Percentiles rank a stretch among this genome's conserved stretches.
These are phyloP conservation scores for Triplophysa dalaica DNA, from an alignment of 2,113 vertebrate species.

Conservation along the genomic window DNA sequence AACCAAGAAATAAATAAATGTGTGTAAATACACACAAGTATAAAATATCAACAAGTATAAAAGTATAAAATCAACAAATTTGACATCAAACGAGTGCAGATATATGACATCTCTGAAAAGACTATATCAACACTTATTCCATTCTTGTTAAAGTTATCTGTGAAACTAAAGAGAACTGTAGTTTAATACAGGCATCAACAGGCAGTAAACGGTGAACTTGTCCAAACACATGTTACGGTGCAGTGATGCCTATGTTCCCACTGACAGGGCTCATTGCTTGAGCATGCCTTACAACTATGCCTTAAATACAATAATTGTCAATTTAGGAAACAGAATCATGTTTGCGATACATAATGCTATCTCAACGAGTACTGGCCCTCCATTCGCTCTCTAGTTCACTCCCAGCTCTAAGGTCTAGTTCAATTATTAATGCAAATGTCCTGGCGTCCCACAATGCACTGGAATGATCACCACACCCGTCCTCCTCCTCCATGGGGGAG, in stretches of 20 bases:
- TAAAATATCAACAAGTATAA: too few species aligned
- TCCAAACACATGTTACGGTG: constrained; percentile 50
- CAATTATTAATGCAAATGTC: constrained; percentile 1
- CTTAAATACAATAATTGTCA: too few species aligned
- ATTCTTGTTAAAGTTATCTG: constrained; percentile 29
- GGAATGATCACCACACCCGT: constrained; percentile 47
- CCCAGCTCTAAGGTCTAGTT: constrained; percentile 15
- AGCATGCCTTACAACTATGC: too few species aligned
- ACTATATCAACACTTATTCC: neutral
- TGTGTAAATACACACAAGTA: too few species aligned
- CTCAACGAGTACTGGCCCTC: too few species aligned
- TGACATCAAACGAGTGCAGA: constrained; percentile 6
- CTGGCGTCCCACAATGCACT: constrained; percentile 27
- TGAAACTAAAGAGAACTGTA: constrained; percentile 32
- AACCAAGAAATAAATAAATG: too few species aligned
- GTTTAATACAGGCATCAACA: constrained; percentile 50
- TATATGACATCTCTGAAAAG: constrained; percentile 6
- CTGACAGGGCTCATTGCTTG: too few species aligned
- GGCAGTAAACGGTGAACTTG: constrained; percentile 45
- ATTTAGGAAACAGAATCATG: too few species aligned
- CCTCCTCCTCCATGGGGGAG: constrained; percentile 33
- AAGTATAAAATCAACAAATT: too few species aligned
- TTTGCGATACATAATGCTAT: too few species aligned
- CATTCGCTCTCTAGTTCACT: too few species aligned
- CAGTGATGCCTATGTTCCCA: constrained; percentile 27